Base-by-base conservation (phyloP, 1,140 invertebrate species). In the Glossosoma conforme region DNA sequence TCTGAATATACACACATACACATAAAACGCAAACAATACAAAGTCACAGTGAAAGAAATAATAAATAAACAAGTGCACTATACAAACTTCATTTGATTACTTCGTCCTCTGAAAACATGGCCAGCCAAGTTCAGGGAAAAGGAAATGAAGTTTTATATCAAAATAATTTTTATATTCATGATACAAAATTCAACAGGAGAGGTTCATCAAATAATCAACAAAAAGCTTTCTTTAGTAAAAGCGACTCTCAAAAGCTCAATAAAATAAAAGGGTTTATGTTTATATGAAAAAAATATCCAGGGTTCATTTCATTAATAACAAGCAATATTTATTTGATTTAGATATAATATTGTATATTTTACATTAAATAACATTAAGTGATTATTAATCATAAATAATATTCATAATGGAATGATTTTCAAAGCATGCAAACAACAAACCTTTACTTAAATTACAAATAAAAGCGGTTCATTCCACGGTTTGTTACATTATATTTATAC, bases 61-160 rank as follows among this genome's bases (percentile, higher is more conserved):
- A n/a, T n/a, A n/a, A n/a, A n/a, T n/a, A n/a, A n/a, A n/a, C n/a
- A n/a, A n/a, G n/a, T n/a, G n/a, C n/a, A n/a, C n/a, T n/a, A n/a
- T n/a, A n/a, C n/a, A n/a, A n/a, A n/a, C n/a, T n/a, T n/a, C n/a
- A n/a, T n/a, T n/a, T n/a, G n/a, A n/a, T n/a, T n/a, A n/a, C n/a
- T 5, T 47, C 11, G 17, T 21, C 20, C 36, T 13, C 24, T 42
- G 10, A 11, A 9, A 21, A 25, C 46, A 42, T 32, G 46, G 46
- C 46, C 36, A 40, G 46, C 46, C 46, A 40, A 41, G 46, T 11
- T 9, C 17, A 41, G 36, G 13, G 20, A 44, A 30, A 32, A 18
- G 19, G 19, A 33, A 33, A 11, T 5, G n/a, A 33, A 33, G n/a
- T n/a, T n/a, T 15, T 13, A 33, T 13, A 15, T 13, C 32, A 33